phyloP scores from a whole-genome alignment of 1,140 invertebrate genomes.

The Drosophila pseudoananassae region DNA sequence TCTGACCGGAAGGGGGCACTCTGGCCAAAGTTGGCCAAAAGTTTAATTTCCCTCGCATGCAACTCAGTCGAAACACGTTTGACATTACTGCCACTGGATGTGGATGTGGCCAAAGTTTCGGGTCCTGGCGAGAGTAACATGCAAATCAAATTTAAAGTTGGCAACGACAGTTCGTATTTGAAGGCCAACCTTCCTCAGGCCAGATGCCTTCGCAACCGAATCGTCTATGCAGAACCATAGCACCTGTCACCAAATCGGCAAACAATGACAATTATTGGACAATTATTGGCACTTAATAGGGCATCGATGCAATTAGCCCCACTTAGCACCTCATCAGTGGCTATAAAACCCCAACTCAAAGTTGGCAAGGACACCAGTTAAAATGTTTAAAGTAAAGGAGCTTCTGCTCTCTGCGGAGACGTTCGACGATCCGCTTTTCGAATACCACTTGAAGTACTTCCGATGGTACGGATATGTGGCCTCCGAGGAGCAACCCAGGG shows the following conservation, averaged over 20 bases:
- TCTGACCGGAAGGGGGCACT: slow-evolving; percentile 11
- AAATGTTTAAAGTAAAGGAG: slow-evolving; percentile 57
- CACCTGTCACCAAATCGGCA: slow-evolving; percentile 48
- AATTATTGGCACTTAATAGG: slow-evolving; percentile 60
- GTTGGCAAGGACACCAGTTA: not conserved
- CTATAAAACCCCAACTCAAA: slow-evolving; percentile 46
- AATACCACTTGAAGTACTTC: slow-evolving; percentile 53
- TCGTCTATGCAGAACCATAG: slow-evolving; percentile 42
- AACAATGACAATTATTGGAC: slow-evolving; percentile 52
- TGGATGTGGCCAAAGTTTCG: slow-evolving; percentile 60
- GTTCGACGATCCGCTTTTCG: slow-evolving; percentile 52
- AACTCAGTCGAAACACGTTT: slow-evolving; percentile 57
- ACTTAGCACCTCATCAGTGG: slow-evolving; percentile 29
- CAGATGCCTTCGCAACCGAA: slow-evolving; percentile 12
- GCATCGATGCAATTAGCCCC: slow-evolving; percentile 28
- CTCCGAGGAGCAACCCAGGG: slow-evolving; percentile 34
- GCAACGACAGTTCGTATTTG: slow-evolving; percentile 46
- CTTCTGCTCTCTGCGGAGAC: slow-evolving; percentile 41
- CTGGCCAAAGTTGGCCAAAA: slow-evolving; percentile 43
- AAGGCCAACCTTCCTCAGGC: slow-evolving; percentile 24
- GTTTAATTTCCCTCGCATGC: slow-evolving; percentile 61
- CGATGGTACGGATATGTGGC: slow-evolving; percentile 67
- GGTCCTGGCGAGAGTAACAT: slow-evolving; percentile 61
- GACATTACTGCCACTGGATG: slow-evolving; percentile 40
- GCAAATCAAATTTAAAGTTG: slow-evolving; percentile 72